Base-by-base conservation (phyloP, 2,888 invertebrate genomes). In the Eupelmus urozonus region DNA sequence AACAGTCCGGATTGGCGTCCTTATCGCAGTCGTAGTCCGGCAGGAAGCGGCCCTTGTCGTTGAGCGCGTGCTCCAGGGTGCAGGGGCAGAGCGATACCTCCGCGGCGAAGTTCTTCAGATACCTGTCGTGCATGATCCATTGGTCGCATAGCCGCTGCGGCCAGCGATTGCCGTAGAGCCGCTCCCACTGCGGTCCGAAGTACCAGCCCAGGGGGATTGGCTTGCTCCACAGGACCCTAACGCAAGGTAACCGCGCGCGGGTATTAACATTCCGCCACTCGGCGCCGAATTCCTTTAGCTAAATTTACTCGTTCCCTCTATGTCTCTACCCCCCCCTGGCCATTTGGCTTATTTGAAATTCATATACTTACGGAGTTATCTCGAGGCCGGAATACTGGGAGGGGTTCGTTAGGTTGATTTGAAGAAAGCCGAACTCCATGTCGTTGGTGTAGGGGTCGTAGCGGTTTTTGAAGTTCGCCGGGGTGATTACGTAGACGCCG, bases 161-260 rank as follows among this genome's bases (percentile, higher is more conserved):
- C 98, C 98, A 99, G 76, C 94, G 92, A 4, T 89, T 87, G 0
- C 98, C 98, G 84, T 95, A 93, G 63, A 93, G 88, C 20, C 93
- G 91, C 87, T 96, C 94, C 98, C 98, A 98, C 89, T 97, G 97
- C 0, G 95, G 94, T 0, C 93, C 93, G 87, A 97, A 97, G 88
- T 98, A 98, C 98, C 98, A 98, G 0, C 93, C 97, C 13, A 98
- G 90, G 1, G 98, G 98, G 81, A 98, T 95, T 0, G 98, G 97
- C 76, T 94, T 93, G 86, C 97, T 97, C 98, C 98, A 98, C 13
- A 98, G 91, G 0, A 95, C 92, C 0, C 93, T 78, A 13, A 27
- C n/a, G n/a, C n/a, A n/a, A n/a, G n/a, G n/a, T 53, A 20, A 20
- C 18, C 63, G 63, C 45, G 45, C 23, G n/a, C n/a, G n/a, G n/a